Evolutionary conservation across 2,113 vertebrate genomes (phyloP).

Genomic region (Tupaia tana): DNA sequence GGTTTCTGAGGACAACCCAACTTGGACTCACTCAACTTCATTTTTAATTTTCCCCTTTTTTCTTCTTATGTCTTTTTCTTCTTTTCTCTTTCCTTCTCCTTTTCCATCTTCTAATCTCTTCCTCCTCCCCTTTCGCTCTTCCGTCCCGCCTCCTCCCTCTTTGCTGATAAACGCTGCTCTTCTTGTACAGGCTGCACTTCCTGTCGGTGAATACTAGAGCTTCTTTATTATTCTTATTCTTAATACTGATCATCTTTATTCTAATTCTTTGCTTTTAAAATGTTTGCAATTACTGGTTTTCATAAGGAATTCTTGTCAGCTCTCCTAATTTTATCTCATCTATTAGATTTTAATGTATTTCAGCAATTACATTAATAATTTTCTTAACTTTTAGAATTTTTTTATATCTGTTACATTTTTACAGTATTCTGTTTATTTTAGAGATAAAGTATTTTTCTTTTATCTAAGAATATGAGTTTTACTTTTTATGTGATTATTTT

Average conservation of each 20-base stretch:
- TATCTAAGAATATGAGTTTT: slow-evolving; percentile 47
- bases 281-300: slow-evolving; percentile 35
- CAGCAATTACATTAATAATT: background rate
- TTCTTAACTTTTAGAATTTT: slow-evolving; percentile 10
- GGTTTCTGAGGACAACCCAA: background rate
- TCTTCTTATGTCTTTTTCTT: background rate
- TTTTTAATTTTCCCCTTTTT: background rate
- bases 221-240: too few relatives aligned
- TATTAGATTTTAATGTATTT: background rate
- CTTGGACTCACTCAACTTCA: background rate
- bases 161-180: background rate
- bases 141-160: background rate
- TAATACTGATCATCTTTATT: background rate
- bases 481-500: background rate
- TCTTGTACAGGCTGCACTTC: background rate
- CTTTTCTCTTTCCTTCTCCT: background rate
- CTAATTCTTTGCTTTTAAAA: background rate
- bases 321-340: background rate
- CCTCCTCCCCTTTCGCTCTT: background rate
- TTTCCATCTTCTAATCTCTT: background rate
- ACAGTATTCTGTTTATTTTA: slow-evolving; percentile 25
- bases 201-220: background rate
- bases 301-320: slow-evolving; percentile 3
- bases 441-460: background rate
- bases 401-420: background rate